Evolutionary conservation across 1,140 invertebrate genomes (phyloP).

Genomic region (Apis dorsata): DNA sequence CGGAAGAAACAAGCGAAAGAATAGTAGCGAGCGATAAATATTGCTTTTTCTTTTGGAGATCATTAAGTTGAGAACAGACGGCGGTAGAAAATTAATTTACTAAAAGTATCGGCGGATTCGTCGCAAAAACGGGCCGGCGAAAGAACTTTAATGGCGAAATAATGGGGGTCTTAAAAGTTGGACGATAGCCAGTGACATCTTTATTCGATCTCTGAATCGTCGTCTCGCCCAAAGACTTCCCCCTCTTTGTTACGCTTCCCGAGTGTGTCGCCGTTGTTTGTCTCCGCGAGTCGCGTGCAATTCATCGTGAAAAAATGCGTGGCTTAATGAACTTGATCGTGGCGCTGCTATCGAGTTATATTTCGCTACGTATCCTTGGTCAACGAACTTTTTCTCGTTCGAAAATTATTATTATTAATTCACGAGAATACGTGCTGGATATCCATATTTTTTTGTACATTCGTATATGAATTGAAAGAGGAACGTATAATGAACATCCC

Average conservation of each 20-base stretch:
- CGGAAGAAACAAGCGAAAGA: slow-evolving; percentile 21
- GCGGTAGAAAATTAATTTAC: slow-evolving; percentile 68
- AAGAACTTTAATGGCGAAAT: slow-evolving; percentile 70
- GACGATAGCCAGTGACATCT: slow-evolving; percentile 60
- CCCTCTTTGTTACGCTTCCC: neutral
- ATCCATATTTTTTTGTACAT: neutral
- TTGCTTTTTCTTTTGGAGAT: slow-evolving; percentile 64
- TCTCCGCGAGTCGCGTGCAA: neutral
- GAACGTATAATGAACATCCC: too few species aligned
- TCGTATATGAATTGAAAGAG: too few species aligned
- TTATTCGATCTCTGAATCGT: slow-evolving; percentile 43
- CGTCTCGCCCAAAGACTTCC: neutral
- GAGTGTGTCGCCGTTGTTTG: too few species aligned
- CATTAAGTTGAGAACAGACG: slow-evolving; percentile 68
- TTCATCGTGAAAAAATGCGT: neutral
- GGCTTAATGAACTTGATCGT: neutral
- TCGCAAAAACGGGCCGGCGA: slow-evolving; percentile 33
- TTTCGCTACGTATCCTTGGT: neutral
- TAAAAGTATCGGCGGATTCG: slow-evolving; percentile 62
- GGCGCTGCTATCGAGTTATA: neutral
- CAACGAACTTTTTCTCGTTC: neutral
- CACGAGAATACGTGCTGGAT: neutral
- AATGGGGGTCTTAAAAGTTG: slow-evolving; percentile 65
- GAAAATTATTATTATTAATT: neutral
- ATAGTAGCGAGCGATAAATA: slow-evolving; percentile 65